A percentile compares a stretch with the other conserved stretches of the same genome.
phyloP scores from a whole-genome alignment of 2,888 invertebrate species.

The Timandra comae region DNA sequence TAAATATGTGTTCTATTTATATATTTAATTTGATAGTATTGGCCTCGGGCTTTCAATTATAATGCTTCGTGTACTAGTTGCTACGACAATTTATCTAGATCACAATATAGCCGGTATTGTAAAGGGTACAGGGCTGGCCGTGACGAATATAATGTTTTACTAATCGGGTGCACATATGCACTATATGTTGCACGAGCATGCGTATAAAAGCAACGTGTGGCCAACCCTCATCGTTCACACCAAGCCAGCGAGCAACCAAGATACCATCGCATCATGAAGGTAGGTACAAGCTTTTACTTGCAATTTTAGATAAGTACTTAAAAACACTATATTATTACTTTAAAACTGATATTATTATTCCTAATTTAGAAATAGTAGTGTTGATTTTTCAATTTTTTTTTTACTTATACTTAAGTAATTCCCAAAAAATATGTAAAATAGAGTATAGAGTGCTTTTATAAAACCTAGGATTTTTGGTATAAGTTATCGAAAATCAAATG shows the following conservation, averaged over 20 bases:
- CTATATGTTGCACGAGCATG: slow-evolving; percentile 24
- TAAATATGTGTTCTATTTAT: not conserved
- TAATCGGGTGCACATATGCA: slow-evolving; percentile 35
- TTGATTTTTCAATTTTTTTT: no score
- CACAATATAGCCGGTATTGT: slow-evolving; percentile 32
- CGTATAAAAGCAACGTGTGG: slow-evolving; percentile 53
- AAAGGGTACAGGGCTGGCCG: slow-evolving; percentile 48
- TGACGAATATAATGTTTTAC: slow-evolving; percentile 48
- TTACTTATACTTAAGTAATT: no score
- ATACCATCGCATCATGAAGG: slow-evolving; percentile 60
- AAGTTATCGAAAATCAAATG: no score
- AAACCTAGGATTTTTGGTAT: no score
- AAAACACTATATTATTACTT: no score
- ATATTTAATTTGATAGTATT: slow-evolving; percentile 1
- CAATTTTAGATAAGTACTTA: no score
- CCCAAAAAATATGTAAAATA: no score
- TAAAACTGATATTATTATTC: no score
- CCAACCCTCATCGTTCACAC: slow-evolving; percentile 53
- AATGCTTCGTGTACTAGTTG: not conserved
- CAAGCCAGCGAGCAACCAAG: slow-evolving; percentile 39
- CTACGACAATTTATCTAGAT: slow-evolving; percentile 2
- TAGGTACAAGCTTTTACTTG: no score
- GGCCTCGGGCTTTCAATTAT: not conserved
- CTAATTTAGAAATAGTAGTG: no score
- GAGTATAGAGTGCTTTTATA: no score